Percentiles rank a stretch among this genome's conserved stretches.
phyloP scores from a whole-genome alignment of 2,888 invertebrate species.

The Ectropis crepuscularia region DNA sequence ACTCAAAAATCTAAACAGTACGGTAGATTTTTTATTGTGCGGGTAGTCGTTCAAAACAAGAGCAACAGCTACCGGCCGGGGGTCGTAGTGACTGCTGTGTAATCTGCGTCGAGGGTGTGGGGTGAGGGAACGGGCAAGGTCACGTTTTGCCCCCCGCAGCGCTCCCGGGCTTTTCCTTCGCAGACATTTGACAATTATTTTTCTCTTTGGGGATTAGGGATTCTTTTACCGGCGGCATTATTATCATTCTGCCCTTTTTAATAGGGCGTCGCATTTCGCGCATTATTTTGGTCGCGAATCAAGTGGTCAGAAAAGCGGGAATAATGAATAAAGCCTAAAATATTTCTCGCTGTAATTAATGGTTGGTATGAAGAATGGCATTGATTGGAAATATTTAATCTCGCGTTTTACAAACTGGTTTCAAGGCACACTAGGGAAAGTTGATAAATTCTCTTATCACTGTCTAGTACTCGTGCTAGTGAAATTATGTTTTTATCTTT shows the following conservation, averaged over 20 bases:
- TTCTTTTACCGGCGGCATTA: conserved; percentile 16
- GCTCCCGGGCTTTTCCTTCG: conserved; percentile 25
- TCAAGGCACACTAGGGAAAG: no score
- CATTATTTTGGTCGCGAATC: background rate
- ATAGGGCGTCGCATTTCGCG: conserved; percentile 5
- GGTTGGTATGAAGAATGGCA: no score
- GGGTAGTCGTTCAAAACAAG: conserved; percentile 24
- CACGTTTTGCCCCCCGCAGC: conserved; percentile 23
- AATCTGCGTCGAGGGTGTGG: conserved; percentile 23
- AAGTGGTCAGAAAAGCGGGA: background rate
- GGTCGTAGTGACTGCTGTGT: conserved; percentile 2
- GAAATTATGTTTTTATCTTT: no score
- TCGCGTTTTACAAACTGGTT: no score
- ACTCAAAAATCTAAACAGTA: background rate
- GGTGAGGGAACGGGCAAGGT: conserved; percentile 32
- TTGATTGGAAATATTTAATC: no score
- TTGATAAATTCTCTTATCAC: no score
- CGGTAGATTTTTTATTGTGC: conserved; percentile 11
- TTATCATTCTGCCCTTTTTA: conserved; percentile 13
- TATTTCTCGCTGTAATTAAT: no score
- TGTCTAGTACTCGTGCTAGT: no score
- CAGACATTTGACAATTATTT: conserved; percentile 25
- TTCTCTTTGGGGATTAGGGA: conserved; percentile 19
- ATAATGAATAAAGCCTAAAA: no score
- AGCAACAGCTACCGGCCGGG: conserved; percentile 27